Evolutionary conservation across 1,140 invertebrate genomes (phyloP), one percentile per base, ranked within the genome.

Genomic region (Drosophila rufa): DNA sequence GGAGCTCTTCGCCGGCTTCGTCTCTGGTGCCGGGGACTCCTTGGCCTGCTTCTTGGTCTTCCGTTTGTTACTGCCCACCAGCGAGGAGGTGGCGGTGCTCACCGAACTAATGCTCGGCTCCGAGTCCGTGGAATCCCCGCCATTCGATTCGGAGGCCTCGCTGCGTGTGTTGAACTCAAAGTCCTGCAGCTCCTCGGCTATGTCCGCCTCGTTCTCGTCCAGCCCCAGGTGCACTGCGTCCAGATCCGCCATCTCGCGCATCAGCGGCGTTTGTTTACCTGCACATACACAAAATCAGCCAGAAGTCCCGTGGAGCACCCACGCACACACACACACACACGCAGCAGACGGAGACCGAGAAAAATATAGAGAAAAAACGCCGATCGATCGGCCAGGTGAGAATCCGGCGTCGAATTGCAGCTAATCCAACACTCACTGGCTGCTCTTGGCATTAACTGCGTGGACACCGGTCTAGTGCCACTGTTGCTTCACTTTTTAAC

Each of bases 121-220:
- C 1, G 95, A 94, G 80, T 94, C 95, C 70, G 95, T 94, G 64
- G 95, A 95, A 25, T 96, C 95, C 69, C 95, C 95, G 3, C 64
- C 84, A 17, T 87, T 75, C 1, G 90, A 92, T 27, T 92, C 92
- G 42, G 96, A 96, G 22, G 97, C 96, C 93, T 97, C 96, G 92
- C 97, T 97, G 15, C 96, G 93, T 22, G 96, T 96, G 85, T 97
- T 96, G 71, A 94, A 94, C 19, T 95, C 95, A 62, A 96, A 92
- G 67, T 94, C 95, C 92, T 96, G 96, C 43, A 96, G 81, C 86
- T 96, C 95, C 87, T 96, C 95, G 15, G 95, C 95, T 61, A 96
- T 96, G 82, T 96, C 95, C 66, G 95, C 95, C 80, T 96, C 95
- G 27, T 95, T 95, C 81, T 95, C 95, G 87, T 95, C 95, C 70